Percentiles rank a stretch among this genome's conserved stretches.
Evolutionary conservation across 2,113 vertebrate species (phyloP).

Genomic region (Crotalus viridis): DNA sequence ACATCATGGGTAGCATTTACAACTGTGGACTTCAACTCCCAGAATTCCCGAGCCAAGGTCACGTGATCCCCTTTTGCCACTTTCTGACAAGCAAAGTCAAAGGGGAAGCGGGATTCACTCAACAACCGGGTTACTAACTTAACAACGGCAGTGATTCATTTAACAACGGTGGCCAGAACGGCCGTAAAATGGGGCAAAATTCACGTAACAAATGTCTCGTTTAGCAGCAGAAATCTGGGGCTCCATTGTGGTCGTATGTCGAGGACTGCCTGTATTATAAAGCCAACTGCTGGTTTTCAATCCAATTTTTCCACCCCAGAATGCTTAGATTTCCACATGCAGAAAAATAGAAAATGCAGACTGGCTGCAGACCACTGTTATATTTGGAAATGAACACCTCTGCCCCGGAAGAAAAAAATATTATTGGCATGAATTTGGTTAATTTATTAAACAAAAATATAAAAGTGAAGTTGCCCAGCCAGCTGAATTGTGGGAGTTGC

Average conservation of each 20-base stretch:
- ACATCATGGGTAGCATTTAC: no score
- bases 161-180: background rate
- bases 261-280: background rate
- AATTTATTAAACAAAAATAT: background rate
- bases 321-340: background rate
- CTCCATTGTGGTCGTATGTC: background rate
- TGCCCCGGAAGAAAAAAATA: background rate
- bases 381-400: background rate
- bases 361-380: background rate
- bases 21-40: no score
- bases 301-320: background rate
- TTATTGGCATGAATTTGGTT: background rate
- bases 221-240: background rate
- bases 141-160: background rate
- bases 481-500: background rate
- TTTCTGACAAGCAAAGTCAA: background rate
- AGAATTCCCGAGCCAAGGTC: no score
- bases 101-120: background rate
- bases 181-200: background rate
- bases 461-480: background rate
- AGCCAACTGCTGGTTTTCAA: background rate
- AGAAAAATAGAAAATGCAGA: background rate
- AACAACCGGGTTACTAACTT: background rate
- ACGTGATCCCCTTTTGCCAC: background rate
- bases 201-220: background rate